Base-by-base conservation (phyloP, 2,797 vertebrate genomes). In the Trichosurus vulpecula region DNA sequence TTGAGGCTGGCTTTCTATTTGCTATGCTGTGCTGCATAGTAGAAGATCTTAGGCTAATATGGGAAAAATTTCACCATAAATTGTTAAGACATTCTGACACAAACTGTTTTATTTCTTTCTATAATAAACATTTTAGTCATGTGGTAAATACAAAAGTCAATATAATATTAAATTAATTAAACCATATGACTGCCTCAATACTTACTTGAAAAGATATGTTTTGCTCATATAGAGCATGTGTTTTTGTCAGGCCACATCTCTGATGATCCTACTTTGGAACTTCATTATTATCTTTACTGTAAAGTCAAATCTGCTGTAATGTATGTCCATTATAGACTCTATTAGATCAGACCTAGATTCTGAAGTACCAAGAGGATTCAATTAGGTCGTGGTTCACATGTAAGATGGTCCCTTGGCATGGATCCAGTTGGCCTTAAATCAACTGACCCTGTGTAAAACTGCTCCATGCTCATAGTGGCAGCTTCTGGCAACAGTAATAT, bases 71-170 rank as follows among this genome's bases (percentile, higher is more conserved):
- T 61, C 35, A 74, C 16, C 66, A 74, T 74, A 74, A 74, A 41
- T 74, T 57, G 9, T 57, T 74, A 94, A 96, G 96, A 97, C 97
- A 97, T 97, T 96, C 94, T 89, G 1, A 0, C 93, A 97, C 98
- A 97, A 96, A 97, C 97, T 96, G 97, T 97, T 98, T 98, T 98
- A 41, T 98, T 98, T 93, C 97, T 98, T 97, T 98, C 96, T 98
- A 95, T 16, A 87, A 92, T 94, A 94, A 97, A 97, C 96, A 96
- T 97, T 98, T 98, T 98, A 98, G 98, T 94, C 91, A 91, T 31
- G 6, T 81, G 91, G 96, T 95, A 95, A 96, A 97, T 61, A 91
- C 66, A 91, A 96, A 93, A 54, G 2, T 53, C 41, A 94, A 96
- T 91, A 61, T 55, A 91, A 14, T 93, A 95, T 91, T 94, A 97